A percentile compares a stretch with the other conserved stretches of the same genome.
Conservation (phyloP, 2,113 vertebrate species). For the Syrmaticus mikado region DNA sequence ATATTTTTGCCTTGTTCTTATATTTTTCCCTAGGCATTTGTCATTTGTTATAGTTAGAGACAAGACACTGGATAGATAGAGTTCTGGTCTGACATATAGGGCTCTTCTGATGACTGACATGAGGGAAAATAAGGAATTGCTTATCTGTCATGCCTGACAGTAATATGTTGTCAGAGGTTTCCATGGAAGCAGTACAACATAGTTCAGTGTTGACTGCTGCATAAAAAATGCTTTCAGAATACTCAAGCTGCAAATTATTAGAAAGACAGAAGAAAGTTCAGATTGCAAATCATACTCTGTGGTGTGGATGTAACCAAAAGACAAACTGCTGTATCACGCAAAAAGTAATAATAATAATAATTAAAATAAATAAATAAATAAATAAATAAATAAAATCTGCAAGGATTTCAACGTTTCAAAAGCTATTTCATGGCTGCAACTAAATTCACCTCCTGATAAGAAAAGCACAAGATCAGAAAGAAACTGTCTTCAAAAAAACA, state of each 20-base stretch:
- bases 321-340: neutral
- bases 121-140: constrained; percentile 18
- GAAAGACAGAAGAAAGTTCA: constrained; percentile 42
- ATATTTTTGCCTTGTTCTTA: neutral
- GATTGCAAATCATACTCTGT: neutral
- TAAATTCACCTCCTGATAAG: neutral
- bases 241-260: constrained; percentile 40
- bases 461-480: neutral
- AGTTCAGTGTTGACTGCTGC: constrained; percentile 1
- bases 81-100: neutral
- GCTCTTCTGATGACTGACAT: constrained; percentile 17
- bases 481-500: neutral
- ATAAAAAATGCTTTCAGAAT: constrained; percentile 32
- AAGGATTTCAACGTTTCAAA: constrained; percentile 17
- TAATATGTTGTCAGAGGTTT: constrained; percentile 41
- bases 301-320: neutral
- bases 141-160: neutral
- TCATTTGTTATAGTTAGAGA: neutral
- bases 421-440: neutral
- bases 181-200: constrained; percentile 20
- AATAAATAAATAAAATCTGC: neutral
- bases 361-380: too few relatives aligned
- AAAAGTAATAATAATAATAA: neutral
- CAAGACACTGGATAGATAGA: neutral
- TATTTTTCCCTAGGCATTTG: neutral